Percentiles rank a stretch among this genome's conserved stretches.
Conservation (phyloP, 2,797 vertebrate genomes). For the Phrynocephalus forsythii region DNA sequence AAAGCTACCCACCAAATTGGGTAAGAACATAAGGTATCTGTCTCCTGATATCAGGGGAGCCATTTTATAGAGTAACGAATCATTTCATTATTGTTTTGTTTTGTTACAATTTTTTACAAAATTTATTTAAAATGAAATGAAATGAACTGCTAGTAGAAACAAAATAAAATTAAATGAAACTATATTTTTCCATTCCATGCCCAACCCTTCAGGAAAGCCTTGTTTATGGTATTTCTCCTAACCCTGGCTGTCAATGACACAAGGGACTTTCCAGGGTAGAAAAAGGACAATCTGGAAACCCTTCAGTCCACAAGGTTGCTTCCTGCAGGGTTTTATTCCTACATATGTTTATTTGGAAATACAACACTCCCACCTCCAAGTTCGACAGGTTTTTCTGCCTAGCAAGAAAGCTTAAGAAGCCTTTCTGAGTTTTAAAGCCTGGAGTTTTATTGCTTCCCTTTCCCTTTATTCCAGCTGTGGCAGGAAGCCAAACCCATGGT, state of each 20-base stretch:
- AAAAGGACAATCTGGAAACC: background rate
- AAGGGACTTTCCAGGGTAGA: background rate
- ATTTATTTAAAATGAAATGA: too few relatives aligned
- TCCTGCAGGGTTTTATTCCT: background rate
- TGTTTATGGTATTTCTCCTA: background rate
- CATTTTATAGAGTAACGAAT: too few relatives aligned
- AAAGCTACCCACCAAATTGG: too few relatives aligned
- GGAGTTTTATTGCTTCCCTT: background rate
- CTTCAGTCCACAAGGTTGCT: background rate
- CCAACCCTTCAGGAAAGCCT: background rate
- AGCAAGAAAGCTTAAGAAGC: background rate
- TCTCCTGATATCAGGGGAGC: too few relatives aligned
- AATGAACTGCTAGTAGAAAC: too few relatives aligned
- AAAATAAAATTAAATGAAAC: too few relatives aligned
- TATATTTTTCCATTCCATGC: too few relatives aligned
- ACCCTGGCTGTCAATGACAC: background rate
- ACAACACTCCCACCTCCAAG: background rate
- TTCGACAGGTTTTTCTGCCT: background rate
- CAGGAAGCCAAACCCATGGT: background rate
- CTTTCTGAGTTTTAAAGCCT: background rate
- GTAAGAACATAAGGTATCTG: too few relatives aligned
- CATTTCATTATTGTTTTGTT: too few relatives aligned
- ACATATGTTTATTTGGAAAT: background rate
- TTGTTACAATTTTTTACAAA: too few relatives aligned
- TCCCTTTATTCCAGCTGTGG: background rate